Percentiles rank a stretch among this genome's conserved stretches.
These are phyloP conservation scores for Popillia japonica DNA, from an alignment of 1,140 invertebrate genomes.

Conservation along the genomic window DNA sequence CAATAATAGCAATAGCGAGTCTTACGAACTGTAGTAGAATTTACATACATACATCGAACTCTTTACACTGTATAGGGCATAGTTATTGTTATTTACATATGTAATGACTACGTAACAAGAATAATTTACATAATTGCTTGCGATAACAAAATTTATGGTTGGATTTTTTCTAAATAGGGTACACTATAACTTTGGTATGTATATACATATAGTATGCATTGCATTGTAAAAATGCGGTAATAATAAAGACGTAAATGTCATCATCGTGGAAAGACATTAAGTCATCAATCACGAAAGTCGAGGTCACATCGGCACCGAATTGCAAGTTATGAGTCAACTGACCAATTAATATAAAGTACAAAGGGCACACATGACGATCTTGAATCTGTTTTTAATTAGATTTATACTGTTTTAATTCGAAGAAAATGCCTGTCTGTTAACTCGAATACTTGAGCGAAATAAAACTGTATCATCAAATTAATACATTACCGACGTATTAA, in stretches of 20 bases:
- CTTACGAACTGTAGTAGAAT: too few relatives aligned
- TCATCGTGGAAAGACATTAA: background rate
- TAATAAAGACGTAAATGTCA: background rate
- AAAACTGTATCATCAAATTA: too few relatives aligned
- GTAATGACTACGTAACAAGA: background rate
- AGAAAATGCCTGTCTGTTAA: background rate
- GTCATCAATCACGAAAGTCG: background rate
- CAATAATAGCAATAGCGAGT: too few relatives aligned
- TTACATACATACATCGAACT: too few relatives aligned
- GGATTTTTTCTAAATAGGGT: background rate
- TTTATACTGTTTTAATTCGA: background rate
- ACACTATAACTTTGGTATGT: background rate
- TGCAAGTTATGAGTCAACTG: background rate
- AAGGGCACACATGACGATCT: constrained; percentile 3
- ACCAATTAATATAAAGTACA: background rate
- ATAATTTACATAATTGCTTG: background rate
- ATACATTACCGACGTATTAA: too few relatives aligned
- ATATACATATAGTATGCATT: background rate
- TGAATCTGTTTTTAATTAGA: background rate
- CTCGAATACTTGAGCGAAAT: too few relatives aligned
- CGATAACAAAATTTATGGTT: constrained; percentile 1
- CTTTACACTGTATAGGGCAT: too few relatives aligned
- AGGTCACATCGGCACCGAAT: background rate
- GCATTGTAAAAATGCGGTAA: background rate
- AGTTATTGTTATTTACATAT: too few relatives aligned